Conservation (phyloP, 2,888 invertebrate genomes). For the Drosophila mimetica region DNA sequence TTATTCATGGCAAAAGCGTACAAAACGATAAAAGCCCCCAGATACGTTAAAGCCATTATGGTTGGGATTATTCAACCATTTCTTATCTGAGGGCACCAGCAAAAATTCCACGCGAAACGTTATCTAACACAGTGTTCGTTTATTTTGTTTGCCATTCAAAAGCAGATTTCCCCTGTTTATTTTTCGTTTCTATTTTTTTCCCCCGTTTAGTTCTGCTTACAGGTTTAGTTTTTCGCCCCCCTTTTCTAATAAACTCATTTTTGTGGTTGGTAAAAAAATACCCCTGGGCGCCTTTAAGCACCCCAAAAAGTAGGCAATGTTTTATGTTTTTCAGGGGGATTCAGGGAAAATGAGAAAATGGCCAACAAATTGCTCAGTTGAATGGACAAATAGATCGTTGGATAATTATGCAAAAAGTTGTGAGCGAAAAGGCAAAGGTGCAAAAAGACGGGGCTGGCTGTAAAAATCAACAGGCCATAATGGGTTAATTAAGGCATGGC, state of each 20-base stretch:
- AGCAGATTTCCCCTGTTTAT: background rate
- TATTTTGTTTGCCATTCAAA: background rate
- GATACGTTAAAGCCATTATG: conserved; percentile 1
- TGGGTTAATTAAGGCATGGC: conserved; percentile 61
- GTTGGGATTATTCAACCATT: conserved; percentile 1
- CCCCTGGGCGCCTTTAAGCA: background rate
- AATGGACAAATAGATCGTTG: conserved; percentile 47
- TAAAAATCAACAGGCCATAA: conserved; percentile 61
- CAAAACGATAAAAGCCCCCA: background rate
- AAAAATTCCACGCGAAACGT: background rate
- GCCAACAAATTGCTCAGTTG: conserved; percentile 43
- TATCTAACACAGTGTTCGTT: background rate
- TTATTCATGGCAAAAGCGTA: background rate
- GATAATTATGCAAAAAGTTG: conserved; percentile 52
- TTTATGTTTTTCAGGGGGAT: background rate
- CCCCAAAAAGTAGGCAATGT: background rate
- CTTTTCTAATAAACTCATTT: background rate
- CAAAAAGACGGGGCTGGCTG: background rate
- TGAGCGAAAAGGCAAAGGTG: conserved; percentile 4
- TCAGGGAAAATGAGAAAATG: conserved; percentile 1
- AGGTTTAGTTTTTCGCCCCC: background rate
- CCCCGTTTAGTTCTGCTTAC: too few species aligned
- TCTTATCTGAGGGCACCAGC: conserved; percentile 6
- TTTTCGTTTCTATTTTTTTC: background rate
- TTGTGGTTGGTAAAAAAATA: conserved; percentile 8